These are phyloP conservation scores for Diplodus sargus DNA, from an alignment of 2,797 vertebrate genomes.

Conservation along the genomic window DNA sequence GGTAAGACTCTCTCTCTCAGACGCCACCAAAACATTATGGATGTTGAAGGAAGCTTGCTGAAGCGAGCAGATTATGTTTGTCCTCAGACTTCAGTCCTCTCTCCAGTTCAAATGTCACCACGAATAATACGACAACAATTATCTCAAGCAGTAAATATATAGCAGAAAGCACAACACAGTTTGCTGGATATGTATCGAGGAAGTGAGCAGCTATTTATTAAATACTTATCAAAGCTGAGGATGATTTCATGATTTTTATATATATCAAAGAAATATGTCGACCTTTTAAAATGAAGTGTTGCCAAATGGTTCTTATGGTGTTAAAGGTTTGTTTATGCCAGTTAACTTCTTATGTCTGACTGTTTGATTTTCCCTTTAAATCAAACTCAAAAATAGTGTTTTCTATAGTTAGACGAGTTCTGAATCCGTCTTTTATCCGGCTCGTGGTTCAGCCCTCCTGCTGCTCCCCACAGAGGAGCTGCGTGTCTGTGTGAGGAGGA, in stretches of 20 bases:
- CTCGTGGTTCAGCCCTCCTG: not conserved
- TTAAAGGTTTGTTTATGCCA: too few relatives aligned
- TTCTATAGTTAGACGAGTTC: not conserved
- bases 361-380: not conserved
- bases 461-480: not conserved
- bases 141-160: too few relatives aligned
- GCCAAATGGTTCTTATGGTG: too few relatives aligned
- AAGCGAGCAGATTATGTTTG: not conserved
- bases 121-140: too few relatives aligned
- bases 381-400: not conserved
- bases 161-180: too few relatives aligned
- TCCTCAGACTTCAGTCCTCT: too few relatives aligned
- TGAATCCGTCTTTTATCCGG: not conserved
- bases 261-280: too few relatives aligned
- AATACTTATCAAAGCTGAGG: too few relatives aligned
- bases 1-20: constrained; percentile 78
- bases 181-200: too few relatives aligned
- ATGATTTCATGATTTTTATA: too few relatives aligned
- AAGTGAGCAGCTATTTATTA: too few relatives aligned
- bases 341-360: not conserved
- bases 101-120: not conserved
- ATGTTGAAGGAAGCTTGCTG: not conserved
- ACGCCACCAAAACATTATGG: not conserved
- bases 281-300: too few relatives aligned
- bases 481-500: constrained; percentile 43